Evolutionary conservation across 2,797 vertebrate species (phyloP), one percentile per base, ranked within the genome.

Genomic region (Malacoctenus gilli): DNA sequence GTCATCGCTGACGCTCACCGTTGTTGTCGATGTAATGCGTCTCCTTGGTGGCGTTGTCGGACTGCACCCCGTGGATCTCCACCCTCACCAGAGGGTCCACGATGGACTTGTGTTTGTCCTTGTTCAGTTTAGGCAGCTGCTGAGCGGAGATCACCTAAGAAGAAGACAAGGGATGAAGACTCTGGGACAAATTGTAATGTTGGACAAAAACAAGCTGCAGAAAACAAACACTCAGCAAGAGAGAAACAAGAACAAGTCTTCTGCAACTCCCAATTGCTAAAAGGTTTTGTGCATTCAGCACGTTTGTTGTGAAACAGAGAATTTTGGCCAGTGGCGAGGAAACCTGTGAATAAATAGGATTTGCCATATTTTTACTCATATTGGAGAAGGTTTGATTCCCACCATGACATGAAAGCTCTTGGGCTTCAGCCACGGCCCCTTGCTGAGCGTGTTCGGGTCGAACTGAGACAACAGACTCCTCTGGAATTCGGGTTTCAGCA

Each of bases 121-220:
- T 94, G 82, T 96, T 96, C 51, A 98, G 64, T 77, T 99, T 99
- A 5, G 97, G 97, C 38, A 99, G 80, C 84, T 99, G 97, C 85
- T 99, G 97, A 36, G 93, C 97, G 37, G 97, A 95, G 82, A 99
- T 97, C 56, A 98, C 86, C 97, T 99, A n/a, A n/a, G n/a, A n/a
- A n/a, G n/a, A n/a, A n/a, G n/a, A n/a, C n/a, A n/a, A n/a, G n/a
- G n/a, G n/a, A n/a, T n/a, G n/a, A n/a, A n/a, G n/a, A n/a, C n/a
- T n/a, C n/a, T n/a, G n/a, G n/a, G n/a, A n/a, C n/a, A n/a, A n/a
- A 49, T 51, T 22, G 22, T 16, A 16, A 49, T n/a, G 3, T 6
- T 39, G 67, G 6, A 67, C 2, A 8, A 22, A 44, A 37, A 23
- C 39, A 32, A 32, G 5, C n/a, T 6, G 25, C 20, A 28, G 39